These are phyloP conservation scores for Zaprionus ornatus DNA, from an alignment of 1,140 invertebrate genomes.

Conservation along the genomic window DNA sequence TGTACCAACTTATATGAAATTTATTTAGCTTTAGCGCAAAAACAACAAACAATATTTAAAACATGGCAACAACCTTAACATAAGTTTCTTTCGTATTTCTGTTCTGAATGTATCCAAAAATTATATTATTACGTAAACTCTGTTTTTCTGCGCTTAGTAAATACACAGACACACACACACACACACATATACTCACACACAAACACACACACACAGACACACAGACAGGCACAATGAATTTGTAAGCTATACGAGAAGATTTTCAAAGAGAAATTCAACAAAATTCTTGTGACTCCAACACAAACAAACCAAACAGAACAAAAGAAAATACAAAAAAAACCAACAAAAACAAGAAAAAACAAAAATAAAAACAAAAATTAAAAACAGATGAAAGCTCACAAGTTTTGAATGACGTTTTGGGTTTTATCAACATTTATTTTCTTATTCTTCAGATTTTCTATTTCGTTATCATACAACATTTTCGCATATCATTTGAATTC, in stretches of 20 bases:
- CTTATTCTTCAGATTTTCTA: conserved; percentile 7
- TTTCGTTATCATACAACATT: conserved; percentile 44
- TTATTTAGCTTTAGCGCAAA: conserved; percentile 79
- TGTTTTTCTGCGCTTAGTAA: conserved; percentile 42
- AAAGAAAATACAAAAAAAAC: conserved; percentile 39
- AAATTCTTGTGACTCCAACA: conserved; percentile 41
- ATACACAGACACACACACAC: conserved; percentile 31
- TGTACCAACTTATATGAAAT: conserved; percentile 79
- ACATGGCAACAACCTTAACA: conserved; percentile 72
- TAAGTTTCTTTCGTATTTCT: conserved; percentile 55
- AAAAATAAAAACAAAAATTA: conserved; percentile 56
- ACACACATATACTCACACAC: conserved; percentile 60
- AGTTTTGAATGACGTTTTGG: conserved; percentile 54
- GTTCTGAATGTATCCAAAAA: conserved; percentile 39
- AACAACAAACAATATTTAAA: conserved; percentile 58
- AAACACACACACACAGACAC: conserved; percentile 34
- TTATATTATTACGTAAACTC: conserved; percentile 31
- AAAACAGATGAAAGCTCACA: conserved; percentile 35
- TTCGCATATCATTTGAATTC: conserved; percentile 53
- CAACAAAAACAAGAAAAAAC: conserved; percentile 44
- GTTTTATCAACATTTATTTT: conserved; percentile 39
- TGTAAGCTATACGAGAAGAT: conserved; percentile 68
- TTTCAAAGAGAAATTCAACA: conserved; percentile 16
- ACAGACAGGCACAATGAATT: conserved; percentile 79
- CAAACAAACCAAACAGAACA: conserved; percentile 47